Conservation (phyloP, 2,113 vertebrate genomes). For the Notarius lentiginosus region DNA sequence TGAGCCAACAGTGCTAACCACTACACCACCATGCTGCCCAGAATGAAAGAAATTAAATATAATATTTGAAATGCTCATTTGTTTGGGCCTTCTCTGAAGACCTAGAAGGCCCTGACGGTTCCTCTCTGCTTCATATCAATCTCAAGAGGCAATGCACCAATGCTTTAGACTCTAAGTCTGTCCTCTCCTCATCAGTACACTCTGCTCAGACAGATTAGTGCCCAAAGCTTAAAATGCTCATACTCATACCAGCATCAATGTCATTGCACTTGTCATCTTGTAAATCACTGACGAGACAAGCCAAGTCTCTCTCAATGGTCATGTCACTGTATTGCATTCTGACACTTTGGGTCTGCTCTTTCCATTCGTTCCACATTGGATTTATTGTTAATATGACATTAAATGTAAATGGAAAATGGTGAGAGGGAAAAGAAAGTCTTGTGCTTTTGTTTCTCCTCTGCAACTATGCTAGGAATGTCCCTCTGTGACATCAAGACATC, state of each 20-base stretch:
- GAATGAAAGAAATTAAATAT: too few species aligned
- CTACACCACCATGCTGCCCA: too few species aligned
- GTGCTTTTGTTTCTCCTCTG: not conserved
- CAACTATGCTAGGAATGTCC: not conserved
- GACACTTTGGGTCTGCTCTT: not conserved
- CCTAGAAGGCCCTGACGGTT: too few species aligned
- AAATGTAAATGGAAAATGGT: not conserved
- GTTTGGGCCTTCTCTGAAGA: too few species aligned
- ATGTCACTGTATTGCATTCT: not conserved
- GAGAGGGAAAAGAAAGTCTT: not conserved
- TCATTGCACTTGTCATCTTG: not conserved
- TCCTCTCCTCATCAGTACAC: not conserved
- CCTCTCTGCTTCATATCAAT: not conserved
- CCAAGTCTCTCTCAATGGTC: too few species aligned
- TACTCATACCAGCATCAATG: not conserved
- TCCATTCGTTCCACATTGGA: not conserved
- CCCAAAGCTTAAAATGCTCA: not conserved
- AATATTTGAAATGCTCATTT: too few species aligned
- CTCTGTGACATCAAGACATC: not conserved
- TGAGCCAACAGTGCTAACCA: too few species aligned
- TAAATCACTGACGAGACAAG: not conserved
- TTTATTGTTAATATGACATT: not conserved
- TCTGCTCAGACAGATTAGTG: not conserved
- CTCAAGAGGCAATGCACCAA: not conserved
- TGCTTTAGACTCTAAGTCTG: not conserved